These are phyloP conservation scores for Stenurella melanura DNA, from an alignment of 2,888 invertebrate genomes.

Conservation along the genomic window DNA sequence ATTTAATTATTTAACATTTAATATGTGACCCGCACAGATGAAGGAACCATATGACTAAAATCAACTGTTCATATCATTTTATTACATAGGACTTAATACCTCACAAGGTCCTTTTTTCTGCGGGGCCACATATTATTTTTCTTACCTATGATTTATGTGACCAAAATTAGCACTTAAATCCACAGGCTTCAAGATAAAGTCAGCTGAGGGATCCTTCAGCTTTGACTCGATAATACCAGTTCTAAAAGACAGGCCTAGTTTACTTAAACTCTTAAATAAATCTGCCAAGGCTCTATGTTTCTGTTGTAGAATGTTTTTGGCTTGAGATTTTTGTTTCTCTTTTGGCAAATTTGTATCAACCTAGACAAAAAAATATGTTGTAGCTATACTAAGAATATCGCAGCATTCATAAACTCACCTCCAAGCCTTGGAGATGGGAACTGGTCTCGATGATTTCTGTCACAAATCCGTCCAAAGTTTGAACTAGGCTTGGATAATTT, in stretches of 20 bases:
- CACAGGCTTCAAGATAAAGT: slow-evolving; percentile 82
- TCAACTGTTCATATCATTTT: too few species aligned
- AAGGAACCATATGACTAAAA: too few species aligned
- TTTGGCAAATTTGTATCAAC: slow-evolving; percentile 78
- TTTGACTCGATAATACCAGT: slow-evolving; percentile 82
- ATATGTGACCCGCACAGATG: too few species aligned
- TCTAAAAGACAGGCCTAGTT: slow-evolving; percentile 87
- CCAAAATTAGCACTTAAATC: slow-evolving; percentile 78
- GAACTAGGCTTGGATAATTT: slow-evolving; percentile 78
- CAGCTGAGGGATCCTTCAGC: slow-evolving; percentile 75
- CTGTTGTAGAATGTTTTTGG: slow-evolving; percentile 87
- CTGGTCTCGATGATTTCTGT: slow-evolving; percentile 81
- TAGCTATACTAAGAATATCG: neutral
- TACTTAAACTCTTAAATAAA: slow-evolving; percentile 86
- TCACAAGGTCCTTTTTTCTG: too few species aligned
- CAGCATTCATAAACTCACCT: slow-evolving; percentile 73
- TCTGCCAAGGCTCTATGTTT: slow-evolving; percentile 91
- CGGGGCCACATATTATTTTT: too few species aligned
- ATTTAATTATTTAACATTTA: slow-evolving; percentile 1
- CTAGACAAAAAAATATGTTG: slow-evolving; percentile 66
- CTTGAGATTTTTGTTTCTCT: slow-evolving; percentile 85
- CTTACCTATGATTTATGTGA: slow-evolving; percentile 73
- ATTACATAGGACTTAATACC: too few species aligned
- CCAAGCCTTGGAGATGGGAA: slow-evolving; percentile 80
- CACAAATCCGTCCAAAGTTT: slow-evolving; percentile 80